phyloP scores from a whole-genome alignment of 1,140 invertebrate species.

The Myzus persicae region DNA sequence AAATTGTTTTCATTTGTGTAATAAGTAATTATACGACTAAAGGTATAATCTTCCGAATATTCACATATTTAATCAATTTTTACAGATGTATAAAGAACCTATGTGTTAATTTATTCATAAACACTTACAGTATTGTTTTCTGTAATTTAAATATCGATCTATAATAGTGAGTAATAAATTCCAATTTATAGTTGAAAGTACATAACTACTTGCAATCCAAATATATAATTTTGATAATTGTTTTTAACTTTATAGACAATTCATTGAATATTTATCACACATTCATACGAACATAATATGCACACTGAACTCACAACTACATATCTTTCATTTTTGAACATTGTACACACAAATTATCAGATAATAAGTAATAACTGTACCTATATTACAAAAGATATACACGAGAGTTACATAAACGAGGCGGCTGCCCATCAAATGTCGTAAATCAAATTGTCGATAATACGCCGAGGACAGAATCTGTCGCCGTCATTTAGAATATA shows the following conservation, averaged over 20 bases:
- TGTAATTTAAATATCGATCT: background rate
- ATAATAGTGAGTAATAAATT: background rate
- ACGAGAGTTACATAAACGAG: background rate
- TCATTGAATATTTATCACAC: background rate
- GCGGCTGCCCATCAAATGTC: background rate
- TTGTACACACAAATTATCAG: background rate
- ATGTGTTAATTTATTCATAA: background rate
- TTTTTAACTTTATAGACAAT: background rate
- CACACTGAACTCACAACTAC: background rate
- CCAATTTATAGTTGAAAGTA: background rate
- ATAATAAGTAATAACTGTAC: background rate
- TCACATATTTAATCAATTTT: background rate
- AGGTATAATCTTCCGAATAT: background rate
- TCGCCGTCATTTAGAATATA: background rate
- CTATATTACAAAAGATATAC: background rate
- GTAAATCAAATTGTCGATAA: slow-evolving; percentile 43
- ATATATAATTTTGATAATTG: background rate
- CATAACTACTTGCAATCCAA: background rate
- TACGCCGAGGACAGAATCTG: background rate
- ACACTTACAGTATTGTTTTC: background rate
- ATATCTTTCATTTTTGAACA: background rate
- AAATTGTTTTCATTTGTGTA: background rate
- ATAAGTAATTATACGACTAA: too few relatives aligned
- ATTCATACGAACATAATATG: background rate
- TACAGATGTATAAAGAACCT: background rate